These are phyloP conservation scores for Ophraella communa DNA, from an alignment of 2,888 invertebrate genomes.

Conservation along the genomic window DNA sequence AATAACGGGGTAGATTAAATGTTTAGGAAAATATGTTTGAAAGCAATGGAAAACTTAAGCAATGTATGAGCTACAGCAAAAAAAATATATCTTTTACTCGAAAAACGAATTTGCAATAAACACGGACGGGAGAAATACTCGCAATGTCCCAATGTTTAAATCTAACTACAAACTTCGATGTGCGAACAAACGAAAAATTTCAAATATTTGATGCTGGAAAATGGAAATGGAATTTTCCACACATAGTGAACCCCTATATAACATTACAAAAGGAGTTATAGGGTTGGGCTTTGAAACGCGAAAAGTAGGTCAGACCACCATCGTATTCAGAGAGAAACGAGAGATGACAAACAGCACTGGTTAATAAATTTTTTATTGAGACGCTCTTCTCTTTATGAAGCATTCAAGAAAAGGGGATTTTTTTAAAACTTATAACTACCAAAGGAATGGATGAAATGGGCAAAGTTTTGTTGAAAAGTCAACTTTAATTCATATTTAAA, in stretches of 20 bases:
- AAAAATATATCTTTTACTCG: not conserved
- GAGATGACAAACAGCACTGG: constrained; percentile 22
- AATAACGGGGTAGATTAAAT: no score
- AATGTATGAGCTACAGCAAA: no score
- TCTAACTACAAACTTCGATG: not conserved
- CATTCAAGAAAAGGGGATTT: constrained; percentile 3
- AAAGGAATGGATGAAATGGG: not conserved
- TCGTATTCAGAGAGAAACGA: constrained; percentile 18
- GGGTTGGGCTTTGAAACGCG: constrained; percentile 20
- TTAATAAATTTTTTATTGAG: constrained; percentile 26
- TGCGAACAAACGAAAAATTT: not conserved
- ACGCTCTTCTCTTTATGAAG: constrained; percentile 5
- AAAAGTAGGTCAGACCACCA: constrained; percentile 20
- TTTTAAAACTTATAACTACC: constrained; percentile 10
- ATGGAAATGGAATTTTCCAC: constrained; percentile 17
- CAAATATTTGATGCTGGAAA: constrained; percentile 7
- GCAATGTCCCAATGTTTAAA: not conserved
- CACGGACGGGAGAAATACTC: not conserved
- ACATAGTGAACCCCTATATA: constrained; percentile 16
- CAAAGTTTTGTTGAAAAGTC: not conserved
- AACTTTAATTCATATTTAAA: not conserved
- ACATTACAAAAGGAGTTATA: constrained; percentile 24
- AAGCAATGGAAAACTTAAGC: no score
- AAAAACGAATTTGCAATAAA: not conserved
- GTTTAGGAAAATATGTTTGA: no score